These are phyloP conservation scores for Dicyrtoma fusca DNA, from an alignment of 2,888 invertebrate species.

Conservation along the genomic window DNA sequence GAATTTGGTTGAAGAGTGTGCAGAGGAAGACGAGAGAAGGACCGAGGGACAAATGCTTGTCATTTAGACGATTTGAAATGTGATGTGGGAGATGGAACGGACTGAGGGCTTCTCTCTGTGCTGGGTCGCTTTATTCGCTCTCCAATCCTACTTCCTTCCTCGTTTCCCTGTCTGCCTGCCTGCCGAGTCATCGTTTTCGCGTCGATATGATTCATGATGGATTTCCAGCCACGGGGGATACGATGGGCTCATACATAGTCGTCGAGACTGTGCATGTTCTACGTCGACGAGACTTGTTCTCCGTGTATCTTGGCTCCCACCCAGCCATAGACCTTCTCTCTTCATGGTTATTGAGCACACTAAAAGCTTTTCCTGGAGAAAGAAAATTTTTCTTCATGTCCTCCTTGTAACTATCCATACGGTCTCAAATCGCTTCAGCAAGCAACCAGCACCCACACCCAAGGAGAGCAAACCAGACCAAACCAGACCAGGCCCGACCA, in stretches of 20 bases:
- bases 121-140: conserved; percentile 16
- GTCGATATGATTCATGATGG: conserved; percentile 54
- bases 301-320: conserved; percentile 39
- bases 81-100: conserved; percentile 23
- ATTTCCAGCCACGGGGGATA: conserved; percentile 40
- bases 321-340: conserved; percentile 31
- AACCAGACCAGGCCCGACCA: too few relatives aligned
- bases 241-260: background rate
- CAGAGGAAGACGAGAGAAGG: background rate
- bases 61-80: conserved; percentile 40
- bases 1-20: conserved; percentile 34
- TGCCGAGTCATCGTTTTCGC: conserved; percentile 48
- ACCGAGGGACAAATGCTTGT: conserved; percentile 43
- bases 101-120: conserved; percentile 18
- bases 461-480: too few relatives aligned
- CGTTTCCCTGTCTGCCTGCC: conserved; percentile 4
- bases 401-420: conserved; percentile 18
- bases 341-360: conserved; percentile 44
- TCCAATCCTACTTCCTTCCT: conserved; percentile 1
- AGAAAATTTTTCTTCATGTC: conserved; percentile 39
- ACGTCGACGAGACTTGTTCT: background rate
- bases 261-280: background rate
- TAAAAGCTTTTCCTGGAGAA: conserved; percentile 43
- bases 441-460: too few relatives aligned
- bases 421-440: too few relatives aligned